Evolutionary conservation across 1,140 invertebrate species (phyloP).

Genomic region (Musca domestica): DNA sequence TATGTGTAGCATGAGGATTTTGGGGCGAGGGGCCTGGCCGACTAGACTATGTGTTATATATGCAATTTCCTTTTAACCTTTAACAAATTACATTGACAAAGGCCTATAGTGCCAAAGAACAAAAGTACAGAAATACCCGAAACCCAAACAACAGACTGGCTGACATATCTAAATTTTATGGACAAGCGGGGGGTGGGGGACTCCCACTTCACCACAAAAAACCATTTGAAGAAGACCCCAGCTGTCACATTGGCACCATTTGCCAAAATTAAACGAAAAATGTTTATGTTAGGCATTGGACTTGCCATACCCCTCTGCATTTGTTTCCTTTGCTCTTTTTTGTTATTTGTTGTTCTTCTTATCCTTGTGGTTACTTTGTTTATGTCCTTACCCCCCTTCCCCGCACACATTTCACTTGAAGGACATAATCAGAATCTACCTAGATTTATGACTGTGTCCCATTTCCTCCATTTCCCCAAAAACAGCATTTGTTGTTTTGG

Average conservation of each 20-base stretch:
- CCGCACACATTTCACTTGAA: not conserved
- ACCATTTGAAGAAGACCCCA: not conserved
- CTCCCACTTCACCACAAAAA: not conserved
- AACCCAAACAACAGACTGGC: not conserved
- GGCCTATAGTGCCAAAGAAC: not conserved
- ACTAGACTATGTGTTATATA: not conserved
- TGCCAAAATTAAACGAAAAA: slow-evolving; percentile 8
- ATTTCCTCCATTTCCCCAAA: not conserved
- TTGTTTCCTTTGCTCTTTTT: too few species aligned
- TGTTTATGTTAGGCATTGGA: too few species aligned
- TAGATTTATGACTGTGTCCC: slow-evolving; percentile 10
- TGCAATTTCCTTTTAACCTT: slow-evolving; percentile 11
- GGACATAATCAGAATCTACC: slow-evolving; percentile 15
- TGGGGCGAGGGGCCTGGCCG: not conserved
- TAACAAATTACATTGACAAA: slow-evolving; percentile 17
- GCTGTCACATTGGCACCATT: slow-evolving; percentile 16
- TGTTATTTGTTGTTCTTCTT: not conserved
- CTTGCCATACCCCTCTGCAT: too few species aligned
- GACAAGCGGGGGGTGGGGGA: not conserved
- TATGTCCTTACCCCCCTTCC: not conserved
- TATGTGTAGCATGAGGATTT: too few species aligned
- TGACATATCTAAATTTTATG: not conserved
- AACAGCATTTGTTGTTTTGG: not conserved
- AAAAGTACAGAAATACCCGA: not conserved
- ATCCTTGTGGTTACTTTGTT: not conserved